Base-by-base conservation (phyloP, 1,140 invertebrate genomes). In the Druon quercuslanigerum region DNA sequence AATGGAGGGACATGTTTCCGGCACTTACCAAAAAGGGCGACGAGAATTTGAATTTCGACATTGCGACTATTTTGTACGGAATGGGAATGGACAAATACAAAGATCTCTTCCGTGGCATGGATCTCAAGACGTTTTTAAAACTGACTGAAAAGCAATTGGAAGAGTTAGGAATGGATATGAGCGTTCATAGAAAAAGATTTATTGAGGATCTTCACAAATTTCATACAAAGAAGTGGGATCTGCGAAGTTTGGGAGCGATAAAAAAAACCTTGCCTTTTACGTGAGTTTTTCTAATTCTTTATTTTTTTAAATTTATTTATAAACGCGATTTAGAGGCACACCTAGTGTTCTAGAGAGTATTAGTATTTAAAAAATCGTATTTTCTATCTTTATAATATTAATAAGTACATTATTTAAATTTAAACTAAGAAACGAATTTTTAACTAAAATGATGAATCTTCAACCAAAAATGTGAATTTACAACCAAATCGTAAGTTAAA, bases 41-140 rank as follows among this genome's bases (percentile, higher is more conserved):
- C 11, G n/a, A 88, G 5, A 71, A 51, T 73, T 17, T 91, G 17
- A 72, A 88, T 76, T 52, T 72, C 40, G 87, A 91, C 70, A 52
- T 92, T 52, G 74, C 70, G 4, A 76, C 71, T 52, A 87, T 94
- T 2, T 85, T 94, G 3, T 90, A 91, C 80, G 93, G 92, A 17
- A 93, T 94, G 92, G 89, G 90, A 66, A 92, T 93, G 75, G 92
- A 93, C 66, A 85, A 79, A 73, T 90, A 93, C 70, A 83, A 75
- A 13, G 54, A 80, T 17, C 57, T 87, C 16, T 92, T 93, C 79
- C 81, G 85, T 77, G 91, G 90, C 19, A 91, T 93, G 79, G 86
- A 89, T 82, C 84, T 94, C n/a, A 90, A 90, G 75, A 88, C 81
- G 14, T 93, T 94, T 81, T 82, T 94, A n/a, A 84, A 90, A 33